Evolutionary conservation across 2,113 vertebrate species (phyloP).

Genomic region (Odontophorus gujanensis): DNA sequence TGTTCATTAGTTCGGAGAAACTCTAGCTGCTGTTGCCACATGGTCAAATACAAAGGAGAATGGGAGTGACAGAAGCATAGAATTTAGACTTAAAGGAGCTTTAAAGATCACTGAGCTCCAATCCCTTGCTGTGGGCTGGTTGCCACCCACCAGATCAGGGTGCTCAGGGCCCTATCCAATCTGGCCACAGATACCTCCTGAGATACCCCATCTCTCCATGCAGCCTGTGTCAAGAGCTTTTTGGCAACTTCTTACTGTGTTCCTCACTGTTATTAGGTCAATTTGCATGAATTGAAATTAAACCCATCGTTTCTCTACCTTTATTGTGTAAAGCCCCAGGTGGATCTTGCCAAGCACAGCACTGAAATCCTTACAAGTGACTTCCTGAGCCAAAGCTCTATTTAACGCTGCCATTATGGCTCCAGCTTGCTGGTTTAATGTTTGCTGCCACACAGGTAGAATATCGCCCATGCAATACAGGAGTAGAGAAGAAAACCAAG

Average conservation of each 20-base stretch:
- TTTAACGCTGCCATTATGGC: no score
- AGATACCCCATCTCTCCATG: no score
- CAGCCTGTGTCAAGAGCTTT: background rate
- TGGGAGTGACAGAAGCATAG: no score
- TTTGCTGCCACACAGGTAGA: accelerated
- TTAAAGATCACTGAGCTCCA: no score
- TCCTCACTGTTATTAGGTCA: background rate
- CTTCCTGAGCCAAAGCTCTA: background rate
- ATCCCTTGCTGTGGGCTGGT: no score
- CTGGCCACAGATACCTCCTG: no score
- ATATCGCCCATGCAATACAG: background rate
- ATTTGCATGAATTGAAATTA: background rate
- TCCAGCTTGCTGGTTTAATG: background rate
- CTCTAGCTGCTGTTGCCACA: accelerated
- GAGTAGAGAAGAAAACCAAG: background rate
- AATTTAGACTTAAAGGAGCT: no score
- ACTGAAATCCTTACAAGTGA: background rate
- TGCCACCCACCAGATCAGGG: no score
- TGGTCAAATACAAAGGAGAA: no score
- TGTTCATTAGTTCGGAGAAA: background rate
- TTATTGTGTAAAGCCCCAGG: background rate
- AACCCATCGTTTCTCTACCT: background rate
- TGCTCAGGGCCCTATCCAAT: no score
- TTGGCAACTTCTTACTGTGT: accelerated
- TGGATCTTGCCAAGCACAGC: accelerated